Base-by-base conservation (phyloP, 2,113 vertebrate species). In the Callopanchax toddi region DNA sequence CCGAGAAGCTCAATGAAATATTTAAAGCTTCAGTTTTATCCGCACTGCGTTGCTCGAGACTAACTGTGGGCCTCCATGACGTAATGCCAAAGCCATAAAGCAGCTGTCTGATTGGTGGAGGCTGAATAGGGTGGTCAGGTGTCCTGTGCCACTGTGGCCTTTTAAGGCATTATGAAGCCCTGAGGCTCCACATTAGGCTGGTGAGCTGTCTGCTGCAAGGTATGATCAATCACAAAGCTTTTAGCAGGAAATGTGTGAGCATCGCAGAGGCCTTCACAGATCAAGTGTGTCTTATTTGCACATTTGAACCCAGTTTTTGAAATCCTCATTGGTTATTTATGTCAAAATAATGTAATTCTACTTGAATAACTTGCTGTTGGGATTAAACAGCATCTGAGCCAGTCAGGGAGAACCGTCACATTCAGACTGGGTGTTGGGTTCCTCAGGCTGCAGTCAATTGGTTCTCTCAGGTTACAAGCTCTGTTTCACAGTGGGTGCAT, bases 1-100 rank as follows among this genome's bases (percentile, higher is more conserved):
- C 75, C 25, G 86, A 93, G 82, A 80, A 73, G 50, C 89, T 91
- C 91, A 91, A 92, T 93, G 88, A 93, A 93, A 91, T 92, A 93
- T 92, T 93, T 90, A 93, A 59, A 82, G 87, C 79, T 29, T 70
- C 68, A 60, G 74, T 79, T 90, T 91, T 89, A 91, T 90, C 92
- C 84, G 92, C 92, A 92, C 84, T 93, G 92, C 90, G 86, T 86
- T 90, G 87, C 81, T 89, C 88, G 78, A 79, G 81, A 79, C 74
- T 52, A 78, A 71, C 83, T 81, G 85, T 68, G 65, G 86, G 76
- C 75, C 79, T 83, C 67, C 76, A 91, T 92, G 91, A 92, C 75
- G 87, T 91, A 89, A 92, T 91, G 88, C 73, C 70, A 63, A 20
- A 82, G 78, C 67, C 56, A 8, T 11, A 46, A 75, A 48, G 49